Base-by-base conservation (phyloP, 2,113 vertebrate genomes). In the Stegastes partitus region DNA sequence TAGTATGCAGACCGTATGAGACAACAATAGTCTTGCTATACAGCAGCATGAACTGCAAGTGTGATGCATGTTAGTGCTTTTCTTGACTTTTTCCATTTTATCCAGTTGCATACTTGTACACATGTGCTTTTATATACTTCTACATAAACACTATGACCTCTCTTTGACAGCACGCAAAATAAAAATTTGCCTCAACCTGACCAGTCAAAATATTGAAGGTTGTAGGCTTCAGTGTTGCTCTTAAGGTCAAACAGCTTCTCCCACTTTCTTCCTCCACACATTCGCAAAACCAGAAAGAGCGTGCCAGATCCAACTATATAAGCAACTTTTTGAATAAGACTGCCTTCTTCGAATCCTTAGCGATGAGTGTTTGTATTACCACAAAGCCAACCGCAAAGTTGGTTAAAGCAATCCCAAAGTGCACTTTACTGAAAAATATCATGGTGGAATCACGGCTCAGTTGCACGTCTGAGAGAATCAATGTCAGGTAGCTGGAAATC, bases 21-120 rank as follows among this genome's bases (percentile, higher is more conserved):
- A 53, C 31, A 65, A 74, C 53, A 69, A 58, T 16, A 47, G 77
- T 56, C 53, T 47, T 21, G 44, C 44, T 22, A 39, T 66, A 51
- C 16, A 53, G 65, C 58, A 66, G 67, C 50, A 31, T 7, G 26
- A 37, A 53, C 9, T 23, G 3, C 3, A 23, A 56, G 19, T 50
- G 16, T 26, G 49, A 42, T 1, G 28, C 25, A 57, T 31, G 34
- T 9, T 34, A 53, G 8, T 7, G 61, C 16, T 57, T 31, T 26
- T 72, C 68, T 23, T 57, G 4, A 39, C 2, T 18, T 11, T 56
- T 34, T 45, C 10, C 9, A 68, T 28, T 59, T 74, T 19, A 34
- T 21, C 18, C 19, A 6, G 1, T 12, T 26, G 22, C 11, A 34
- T 8, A 18, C 23, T 44, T 67, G 5, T 53, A 68, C 44, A 4